Evolutionary conservation across 30 jellyfish, hydroid and myxozoan genomes (phyloP).

Genomic region (Pelagia noctiluca): DNA sequence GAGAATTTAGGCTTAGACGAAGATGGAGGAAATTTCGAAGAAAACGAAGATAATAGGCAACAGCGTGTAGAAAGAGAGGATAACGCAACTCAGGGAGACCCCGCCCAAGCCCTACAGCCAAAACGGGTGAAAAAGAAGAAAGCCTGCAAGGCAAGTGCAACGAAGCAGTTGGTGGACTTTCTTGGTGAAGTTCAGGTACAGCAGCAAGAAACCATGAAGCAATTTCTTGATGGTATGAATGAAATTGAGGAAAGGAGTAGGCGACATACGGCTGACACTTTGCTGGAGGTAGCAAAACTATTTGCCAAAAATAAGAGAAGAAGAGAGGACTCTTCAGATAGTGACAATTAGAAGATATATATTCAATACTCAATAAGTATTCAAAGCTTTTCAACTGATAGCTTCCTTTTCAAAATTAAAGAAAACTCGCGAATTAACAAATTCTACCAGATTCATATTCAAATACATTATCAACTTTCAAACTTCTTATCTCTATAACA

Average conservation of each 20-base stretch:
- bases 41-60: too few species aligned
- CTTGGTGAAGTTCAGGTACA: conserved; percentile 19
- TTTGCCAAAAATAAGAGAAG: conserved; percentile 2
- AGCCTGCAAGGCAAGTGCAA: conserved; percentile 29
- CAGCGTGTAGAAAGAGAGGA: too few species aligned
- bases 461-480: neutral
- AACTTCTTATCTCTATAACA: neutral
- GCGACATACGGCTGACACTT: conserved; percentile 20
- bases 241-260: conserved; percentile 40
- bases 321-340: conserved; percentile 10
- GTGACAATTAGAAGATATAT: conserved; percentile 10
- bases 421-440: neutral
- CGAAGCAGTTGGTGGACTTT: conserved; percentile 3
- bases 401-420: neutral
- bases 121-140: conserved; percentile 21
- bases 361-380: neutral
- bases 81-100: too few species aligned
- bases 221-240: conserved; percentile 31
- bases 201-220: conserved; percentile 36
- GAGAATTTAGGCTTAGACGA: too few species aligned
- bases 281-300: conserved; percentile 22
- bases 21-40: too few species aligned
- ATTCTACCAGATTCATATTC: neutral
- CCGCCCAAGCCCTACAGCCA: conserved; percentile 27
- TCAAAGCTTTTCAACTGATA: too few species aligned